A percentile compares a stretch with the other conserved stretches of the same genome.
Conservation (phyloP, 2,888 invertebrate species). For the Vanessa cardui region DNA sequence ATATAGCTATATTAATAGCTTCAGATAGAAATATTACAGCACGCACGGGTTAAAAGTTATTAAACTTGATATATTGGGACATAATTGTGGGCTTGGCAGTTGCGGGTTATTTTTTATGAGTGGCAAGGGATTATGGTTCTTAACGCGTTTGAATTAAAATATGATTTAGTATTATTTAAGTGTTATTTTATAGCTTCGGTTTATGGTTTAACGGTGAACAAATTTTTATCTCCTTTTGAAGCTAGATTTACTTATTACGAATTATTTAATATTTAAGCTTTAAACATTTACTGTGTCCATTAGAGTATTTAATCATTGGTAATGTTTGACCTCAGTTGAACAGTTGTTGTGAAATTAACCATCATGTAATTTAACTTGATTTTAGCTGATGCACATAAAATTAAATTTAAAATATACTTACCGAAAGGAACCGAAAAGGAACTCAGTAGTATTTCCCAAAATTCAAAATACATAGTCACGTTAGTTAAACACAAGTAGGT, state of each 20-base stretch:
- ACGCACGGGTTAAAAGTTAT: slow-evolving; percentile 34
- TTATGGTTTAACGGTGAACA: not conserved
- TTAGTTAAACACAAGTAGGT: no score
- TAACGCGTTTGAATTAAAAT: slow-evolving; percentile 21
- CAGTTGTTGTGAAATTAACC: no score
- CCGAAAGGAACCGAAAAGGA: no score
- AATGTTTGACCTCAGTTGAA: no score
- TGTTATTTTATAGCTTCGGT: slow-evolving; percentile 4
- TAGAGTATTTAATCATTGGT: no score
- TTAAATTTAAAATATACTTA: no score
- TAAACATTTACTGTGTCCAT: no score
- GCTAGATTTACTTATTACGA: not conserved
- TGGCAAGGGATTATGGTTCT: slow-evolving; percentile 25
- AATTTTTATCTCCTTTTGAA: not conserved
- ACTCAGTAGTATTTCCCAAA: no score
- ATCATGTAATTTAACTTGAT: no score
- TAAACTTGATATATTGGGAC: slow-evolving; percentile 35
- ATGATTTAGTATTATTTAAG: slow-evolving; percentile 33
- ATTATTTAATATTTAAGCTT: no score
- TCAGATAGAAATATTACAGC: slow-evolving; percentile 36
- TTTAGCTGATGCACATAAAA: no score
- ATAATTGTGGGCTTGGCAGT: slow-evolving; percentile 34
- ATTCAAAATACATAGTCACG: no score
- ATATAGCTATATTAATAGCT: slow-evolving; percentile 43
- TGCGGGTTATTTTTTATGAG: slow-evolving; percentile 10